phyloP scores from a whole-genome alignment of 2,888 invertebrate species.

The Agrilus mali region DNA sequence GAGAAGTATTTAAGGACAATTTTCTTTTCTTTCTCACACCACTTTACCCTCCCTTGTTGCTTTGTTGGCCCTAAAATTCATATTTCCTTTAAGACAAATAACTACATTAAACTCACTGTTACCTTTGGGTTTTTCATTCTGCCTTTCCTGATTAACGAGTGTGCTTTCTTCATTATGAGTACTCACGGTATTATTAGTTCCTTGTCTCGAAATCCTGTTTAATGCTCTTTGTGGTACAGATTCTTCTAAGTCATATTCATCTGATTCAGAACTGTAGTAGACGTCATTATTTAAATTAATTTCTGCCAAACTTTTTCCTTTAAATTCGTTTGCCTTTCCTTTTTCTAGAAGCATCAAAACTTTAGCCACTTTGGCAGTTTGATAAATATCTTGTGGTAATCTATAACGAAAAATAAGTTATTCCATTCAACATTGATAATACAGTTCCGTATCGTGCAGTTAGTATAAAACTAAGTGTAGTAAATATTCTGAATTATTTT shows the following conservation, averaged over 20 bases:
- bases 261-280: background rate
- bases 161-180: background rate
- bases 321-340: conserved; percentile 3
- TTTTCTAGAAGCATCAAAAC: conserved; percentile 1
- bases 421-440: no score
- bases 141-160: no score
- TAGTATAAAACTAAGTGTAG: no score
- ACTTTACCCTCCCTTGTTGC: background rate
- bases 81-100: no score
- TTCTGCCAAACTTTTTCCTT: conserved; percentile 3
- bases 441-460: no score
- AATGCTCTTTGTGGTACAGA: background rate
- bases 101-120: no score
- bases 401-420: conserved; percentile 1
- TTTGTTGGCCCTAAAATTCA: no score
- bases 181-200: background rate
- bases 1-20: conserved; percentile 1
- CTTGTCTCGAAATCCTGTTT: background rate
- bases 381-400: conserved; percentile 4
- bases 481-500: no score
- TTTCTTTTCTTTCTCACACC: background rate
- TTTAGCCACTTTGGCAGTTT: conserved; percentile 5
- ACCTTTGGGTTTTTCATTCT: no score
- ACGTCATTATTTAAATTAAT: conserved; percentile 1
- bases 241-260: background rate